Percentiles rank a stretch among this genome's conserved stretches.
phyloP scores from a whole-genome alignment of 2,113 vertebrate genomes.

The Hippocampus zosterae region DNA sequence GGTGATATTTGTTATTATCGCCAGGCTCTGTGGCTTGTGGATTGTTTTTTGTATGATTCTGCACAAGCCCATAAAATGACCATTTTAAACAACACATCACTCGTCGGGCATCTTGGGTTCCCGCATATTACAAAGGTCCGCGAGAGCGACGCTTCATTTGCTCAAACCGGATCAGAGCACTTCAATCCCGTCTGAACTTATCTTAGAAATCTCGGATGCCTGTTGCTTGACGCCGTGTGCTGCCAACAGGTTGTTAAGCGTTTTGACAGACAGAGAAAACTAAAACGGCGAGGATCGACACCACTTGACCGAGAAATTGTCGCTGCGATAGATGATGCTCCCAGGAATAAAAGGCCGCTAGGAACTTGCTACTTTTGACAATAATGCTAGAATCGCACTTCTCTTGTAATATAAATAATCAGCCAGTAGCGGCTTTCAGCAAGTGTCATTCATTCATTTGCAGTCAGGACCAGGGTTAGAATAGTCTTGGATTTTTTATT shows the following conservation, averaged over 20 bases:
- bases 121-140: constrained; percentile 30
- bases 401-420: too few species aligned
- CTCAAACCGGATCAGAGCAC: constrained; percentile 15
- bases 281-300: constrained; percentile 27
- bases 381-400: not conserved
- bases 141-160: constrained; percentile 46
- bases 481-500: too few species aligned
- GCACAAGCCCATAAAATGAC: constrained; percentile 28
- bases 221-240: constrained; percentile 22
- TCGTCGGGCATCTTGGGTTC: constrained; percentile 40
- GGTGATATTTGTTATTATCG: constrained; percentile 28
- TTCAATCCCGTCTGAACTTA: constrained; percentile 18
- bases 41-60: constrained; percentile 10
- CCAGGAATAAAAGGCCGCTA: constrained; percentile 22
- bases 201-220: constrained; percentile 21
- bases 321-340: not conserved
- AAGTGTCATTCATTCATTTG: too few species aligned
- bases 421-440: too few species aligned
- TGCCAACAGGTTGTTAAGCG: constrained; percentile 31
- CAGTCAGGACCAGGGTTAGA: too few species aligned
- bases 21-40: constrained; percentile 16
- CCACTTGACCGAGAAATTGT: not conserved
- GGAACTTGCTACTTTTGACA: not conserved
- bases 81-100: constrained; percentile 45
- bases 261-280: constrained; percentile 28